Percentiles rank a stretch among this genome's conserved stretches.
Conservation (phyloP, 2,797 vertebrate species). For the Thamnophis elegans region DNA sequence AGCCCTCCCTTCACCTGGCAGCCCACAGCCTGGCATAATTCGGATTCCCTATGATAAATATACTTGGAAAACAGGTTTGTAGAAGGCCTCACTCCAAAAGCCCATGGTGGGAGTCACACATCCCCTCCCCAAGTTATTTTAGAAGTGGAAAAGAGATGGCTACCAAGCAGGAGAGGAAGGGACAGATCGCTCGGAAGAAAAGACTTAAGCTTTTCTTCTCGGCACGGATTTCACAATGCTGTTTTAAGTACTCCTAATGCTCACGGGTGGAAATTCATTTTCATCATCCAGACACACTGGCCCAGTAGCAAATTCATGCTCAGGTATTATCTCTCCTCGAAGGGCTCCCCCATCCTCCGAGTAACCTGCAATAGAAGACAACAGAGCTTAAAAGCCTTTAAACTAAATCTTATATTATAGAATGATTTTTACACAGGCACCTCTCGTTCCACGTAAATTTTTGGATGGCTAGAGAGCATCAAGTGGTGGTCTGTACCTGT, state of each 20-base stretch:
- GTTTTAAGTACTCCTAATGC: constrained; percentile 82
- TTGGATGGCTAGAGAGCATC: background rate
- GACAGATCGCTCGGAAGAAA: constrained; percentile 45
- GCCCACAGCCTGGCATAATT: background rate
- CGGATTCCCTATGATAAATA: background rate
- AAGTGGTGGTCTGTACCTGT: background rate
- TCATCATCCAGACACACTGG: constrained; percentile 91
- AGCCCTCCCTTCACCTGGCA: background rate
- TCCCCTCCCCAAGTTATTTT: constrained; percentile 29
- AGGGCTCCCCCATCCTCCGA: constrained; percentile 89
- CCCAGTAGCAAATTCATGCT: constrained; percentile 89
- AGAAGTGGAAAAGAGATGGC: constrained; percentile 30
- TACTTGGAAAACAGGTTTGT: background rate
- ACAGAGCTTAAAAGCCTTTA: background rate
- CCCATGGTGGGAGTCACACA: background rate
- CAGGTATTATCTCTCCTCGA: constrained; percentile 88
- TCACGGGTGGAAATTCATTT: constrained; percentile 91
- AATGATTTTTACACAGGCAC: background rate
- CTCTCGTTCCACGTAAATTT: background rate
- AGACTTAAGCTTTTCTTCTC: constrained; percentile 43
- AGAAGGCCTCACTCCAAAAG: constrained; percentile 26
- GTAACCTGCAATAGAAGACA: constrained; percentile 76
- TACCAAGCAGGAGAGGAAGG: constrained; percentile 38
- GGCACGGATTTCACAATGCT: constrained; percentile 41
- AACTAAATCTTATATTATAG: background rate